These are phyloP conservation scores for Ellobius talpinus DNA, from an alignment of 2,113 vertebrate genomes.

Conservation along the genomic window DNA sequence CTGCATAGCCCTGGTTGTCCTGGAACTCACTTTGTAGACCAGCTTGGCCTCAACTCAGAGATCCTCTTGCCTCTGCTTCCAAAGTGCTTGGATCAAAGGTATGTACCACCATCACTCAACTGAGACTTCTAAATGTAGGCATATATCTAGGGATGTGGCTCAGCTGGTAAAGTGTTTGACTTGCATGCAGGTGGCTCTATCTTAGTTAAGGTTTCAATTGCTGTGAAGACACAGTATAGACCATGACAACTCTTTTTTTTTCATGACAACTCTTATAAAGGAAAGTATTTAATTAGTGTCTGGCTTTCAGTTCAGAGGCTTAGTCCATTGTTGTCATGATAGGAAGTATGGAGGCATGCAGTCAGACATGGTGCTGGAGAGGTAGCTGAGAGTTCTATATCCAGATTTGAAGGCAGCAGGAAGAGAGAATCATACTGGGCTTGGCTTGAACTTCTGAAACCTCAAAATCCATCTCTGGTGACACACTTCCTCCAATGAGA, in stretches of 20 bases:
- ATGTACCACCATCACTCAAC: rapidly evolving
- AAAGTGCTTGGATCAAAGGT: background rate
- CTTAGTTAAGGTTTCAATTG: background rate
- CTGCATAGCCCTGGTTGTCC: background rate
- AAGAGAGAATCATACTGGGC: background rate
- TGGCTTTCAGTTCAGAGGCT: background rate
- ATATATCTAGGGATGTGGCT: background rate
- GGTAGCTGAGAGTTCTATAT: background rate
- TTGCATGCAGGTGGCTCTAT: background rate
- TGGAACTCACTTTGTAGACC: background rate
- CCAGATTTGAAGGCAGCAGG: background rate
- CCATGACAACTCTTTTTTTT: background rate
- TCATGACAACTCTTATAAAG: background rate
- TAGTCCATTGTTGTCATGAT: background rate
- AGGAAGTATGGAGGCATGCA: background rate
- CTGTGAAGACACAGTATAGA: background rate
- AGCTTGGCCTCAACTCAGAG: background rate
- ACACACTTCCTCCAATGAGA: background rate
- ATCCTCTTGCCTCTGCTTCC: background rate
- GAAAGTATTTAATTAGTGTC: background rate
- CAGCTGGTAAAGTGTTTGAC: background rate
- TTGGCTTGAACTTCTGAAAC: background rate
- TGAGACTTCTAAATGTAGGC: background rate
- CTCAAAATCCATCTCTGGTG: background rate
- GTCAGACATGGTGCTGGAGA: background rate